A percentile compares a stretch with the other conserved stretches of the same genome.
These are phyloP conservation scores for Eidolon helvum DNA, from an alignment of 2,113 vertebrate species.

Conservation along the genomic window DNA sequence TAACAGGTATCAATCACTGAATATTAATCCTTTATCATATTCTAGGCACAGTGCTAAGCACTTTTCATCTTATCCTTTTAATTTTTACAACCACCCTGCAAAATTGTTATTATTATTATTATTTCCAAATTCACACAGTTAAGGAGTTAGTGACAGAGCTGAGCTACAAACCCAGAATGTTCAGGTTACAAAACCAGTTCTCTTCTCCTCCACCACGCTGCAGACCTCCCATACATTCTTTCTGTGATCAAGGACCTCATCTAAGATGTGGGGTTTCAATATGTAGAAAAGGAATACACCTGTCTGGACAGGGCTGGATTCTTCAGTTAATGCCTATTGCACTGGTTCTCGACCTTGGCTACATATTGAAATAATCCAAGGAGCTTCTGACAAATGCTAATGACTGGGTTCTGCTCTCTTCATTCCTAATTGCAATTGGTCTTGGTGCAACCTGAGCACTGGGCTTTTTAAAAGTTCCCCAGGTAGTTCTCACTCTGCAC, in stretches of 20 bases:
- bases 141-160: not conserved
- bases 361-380: not conserved
- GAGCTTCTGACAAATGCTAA: not conserved
- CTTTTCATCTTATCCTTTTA: not conserved
- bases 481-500: not conserved
- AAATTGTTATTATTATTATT: not conserved
- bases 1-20: not conserved
- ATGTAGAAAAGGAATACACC: not conserved
- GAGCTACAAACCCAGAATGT: not conserved
- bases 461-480: not conserved
- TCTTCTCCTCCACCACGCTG: not conserved
- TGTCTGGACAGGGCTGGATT: not conserved
- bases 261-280: not conserved
- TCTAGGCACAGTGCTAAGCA: not conserved
- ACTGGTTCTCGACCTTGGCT: not conserved
- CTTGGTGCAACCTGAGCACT: not conserved
- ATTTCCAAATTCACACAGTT: not conserved
- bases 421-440: not conserved
- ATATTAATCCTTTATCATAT: not conserved
- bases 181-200: not conserved
- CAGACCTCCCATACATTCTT: not conserved
- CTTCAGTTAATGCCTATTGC: not conserved
- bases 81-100: not conserved
- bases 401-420: not conserved
- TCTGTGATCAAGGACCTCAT: not conserved